Evolutionary conservation across 2,888 invertebrate genomes (phyloP), one percentile per base, ranked within the genome.

Genomic region (Taenaris catops): DNA sequence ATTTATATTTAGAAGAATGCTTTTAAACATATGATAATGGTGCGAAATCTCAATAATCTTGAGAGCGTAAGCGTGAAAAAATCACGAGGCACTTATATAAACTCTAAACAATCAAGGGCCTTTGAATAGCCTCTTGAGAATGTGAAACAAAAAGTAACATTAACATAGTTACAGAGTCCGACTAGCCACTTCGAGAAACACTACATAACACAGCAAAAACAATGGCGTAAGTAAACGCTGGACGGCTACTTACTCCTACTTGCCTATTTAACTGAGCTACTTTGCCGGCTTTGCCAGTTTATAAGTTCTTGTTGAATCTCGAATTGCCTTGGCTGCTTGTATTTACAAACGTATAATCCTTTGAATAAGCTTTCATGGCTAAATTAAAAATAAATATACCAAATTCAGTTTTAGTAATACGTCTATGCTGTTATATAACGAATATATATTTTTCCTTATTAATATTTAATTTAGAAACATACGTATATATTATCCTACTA

Each of bases 191-290:
- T 68, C 62, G 53, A 59, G 55, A 48, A 74, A 65, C 58, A 66
- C 58, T 66, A 54, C 61, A 69, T 64, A 68, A 69, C 67, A 56
- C 67, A 62, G 65, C 63, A 70, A 74, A 75, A 75, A 72, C 71
- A 69, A 73, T 66, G 60, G 63, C 58, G 9, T 12, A 28, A 67
- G 63, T 61, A 65, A 51, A 51, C 45, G 59, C 58, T 58, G 48
- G 47, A 38, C 32, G 11, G 29, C 36, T 34, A 41, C 41, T 55
- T 58, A 51, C 54, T 65, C 53, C 44, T 55, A 51, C 48, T 49
- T 34, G 46, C 43, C 45, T 53, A 51, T 51, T 55, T 56, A 56
- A 47, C 52, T 49, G 29, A 41, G 46, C 38, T 48, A 45, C 41
- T 48, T 45, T 46, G 46, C 42, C 33, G 34, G 49, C 46, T 44